Percentiles rank a stretch among this genome's conserved stretches.
Evolutionary conservation across 2,113 vertebrate species (phyloP).

Genomic region (Collichthys lucidus): DNA sequence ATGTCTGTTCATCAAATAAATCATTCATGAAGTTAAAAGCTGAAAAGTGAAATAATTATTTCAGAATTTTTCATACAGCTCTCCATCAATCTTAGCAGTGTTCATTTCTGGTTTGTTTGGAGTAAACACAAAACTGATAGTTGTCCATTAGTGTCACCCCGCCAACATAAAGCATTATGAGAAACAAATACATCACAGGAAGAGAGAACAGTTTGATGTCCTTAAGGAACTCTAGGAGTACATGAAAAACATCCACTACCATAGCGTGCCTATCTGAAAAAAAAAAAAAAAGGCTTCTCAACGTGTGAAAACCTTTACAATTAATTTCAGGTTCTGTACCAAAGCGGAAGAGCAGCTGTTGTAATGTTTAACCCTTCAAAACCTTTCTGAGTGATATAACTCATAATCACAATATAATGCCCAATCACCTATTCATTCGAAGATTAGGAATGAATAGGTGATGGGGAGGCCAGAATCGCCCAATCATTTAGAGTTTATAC

Average conservation of each 20-base stretch:
- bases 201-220: neutral
- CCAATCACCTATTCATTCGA: no score
- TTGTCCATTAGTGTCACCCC: neutral
- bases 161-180: neutral
- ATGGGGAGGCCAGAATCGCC: neutral
- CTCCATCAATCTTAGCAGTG: neutral
- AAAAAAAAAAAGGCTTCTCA: neutral
- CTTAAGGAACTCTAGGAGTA: neutral
- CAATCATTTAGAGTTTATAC: constrained; percentile 30
- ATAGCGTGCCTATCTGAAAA: neutral
- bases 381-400: no score
- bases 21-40: neutral
- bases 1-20: neutral
- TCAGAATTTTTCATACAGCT: neutral
- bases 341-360: constrained; percentile 2
- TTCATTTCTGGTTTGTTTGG: neutral
- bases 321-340: neutral
- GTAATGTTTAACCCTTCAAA: neutral
- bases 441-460: no score
- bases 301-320: neutral
- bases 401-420: no score
- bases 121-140: neutral
- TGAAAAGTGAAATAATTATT: neutral
- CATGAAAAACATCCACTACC: constrained; percentile 3
- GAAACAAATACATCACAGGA: neutral